Conservation (phyloP, 2,797 vertebrate species). For the Notolepis coatsorum region DNA sequence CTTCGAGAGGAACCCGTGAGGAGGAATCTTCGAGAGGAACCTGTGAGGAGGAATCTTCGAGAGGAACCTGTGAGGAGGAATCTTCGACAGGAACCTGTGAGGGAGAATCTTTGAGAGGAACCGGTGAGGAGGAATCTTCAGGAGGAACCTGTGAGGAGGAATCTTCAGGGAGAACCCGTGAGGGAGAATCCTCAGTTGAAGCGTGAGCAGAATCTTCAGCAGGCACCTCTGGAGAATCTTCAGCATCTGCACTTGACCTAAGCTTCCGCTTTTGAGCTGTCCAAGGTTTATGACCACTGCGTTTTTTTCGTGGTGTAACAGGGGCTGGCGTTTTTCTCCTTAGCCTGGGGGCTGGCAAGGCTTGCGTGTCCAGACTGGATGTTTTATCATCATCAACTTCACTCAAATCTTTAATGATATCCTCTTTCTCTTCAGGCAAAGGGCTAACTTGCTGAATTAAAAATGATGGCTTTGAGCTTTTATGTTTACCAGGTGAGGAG, state of each 20-base stretch:
- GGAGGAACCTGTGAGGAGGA: no score
- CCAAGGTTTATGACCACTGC: slow-evolving; percentile 58
- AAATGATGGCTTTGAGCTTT: slow-evolving; percentile 81
- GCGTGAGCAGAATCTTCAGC: slow-evolving; percentile 58
- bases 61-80: slow-evolving; percentile 33
- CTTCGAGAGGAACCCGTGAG: no score
- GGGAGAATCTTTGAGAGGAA: slow-evolving; percentile 47
- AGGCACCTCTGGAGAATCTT: slow-evolving; percentile 35
- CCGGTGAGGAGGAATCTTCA: neutral
- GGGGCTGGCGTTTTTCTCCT: slow-evolving; percentile 64
- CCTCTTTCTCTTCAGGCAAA: slow-evolving; percentile 66
- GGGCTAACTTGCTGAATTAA: slow-evolving; percentile 77
- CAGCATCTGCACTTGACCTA: slow-evolving; percentile 43
- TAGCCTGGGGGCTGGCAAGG: slow-evolving; percentile 56
- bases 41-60: slow-evolving; percentile 33
- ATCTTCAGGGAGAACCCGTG: slow-evolving; percentile 19
- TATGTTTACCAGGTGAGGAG: slow-evolving; percentile 80
- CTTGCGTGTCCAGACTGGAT: slow-evolving; percentile 35
- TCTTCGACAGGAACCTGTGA: neutral
- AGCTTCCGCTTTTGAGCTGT: slow-evolving; percentile 64
- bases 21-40: slow-evolving; percentile 34
- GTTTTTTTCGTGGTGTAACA: slow-evolving; percentile 61
- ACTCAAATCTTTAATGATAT: slow-evolving; percentile 51
- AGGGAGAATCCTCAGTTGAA: slow-evolving; percentile 46
- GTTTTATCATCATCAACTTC: slow-evolving; percentile 54